These are phyloP conservation scores for Microplitis manilae DNA, from an alignment of 2,888 invertebrate species.

Conservation along the genomic window DNA sequence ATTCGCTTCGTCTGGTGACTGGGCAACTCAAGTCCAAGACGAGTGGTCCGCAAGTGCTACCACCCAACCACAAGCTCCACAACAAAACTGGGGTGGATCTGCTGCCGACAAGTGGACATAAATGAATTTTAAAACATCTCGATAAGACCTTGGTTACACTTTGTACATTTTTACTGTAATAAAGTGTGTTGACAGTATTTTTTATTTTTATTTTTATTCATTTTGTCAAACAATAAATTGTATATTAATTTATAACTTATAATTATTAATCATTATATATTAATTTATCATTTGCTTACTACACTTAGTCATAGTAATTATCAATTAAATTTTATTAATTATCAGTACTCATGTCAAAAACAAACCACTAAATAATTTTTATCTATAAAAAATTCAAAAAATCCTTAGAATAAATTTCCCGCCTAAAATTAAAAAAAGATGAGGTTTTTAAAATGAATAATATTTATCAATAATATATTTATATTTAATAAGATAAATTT, in stretches of 20 bases:
- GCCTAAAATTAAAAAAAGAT: too few relatives aligned
- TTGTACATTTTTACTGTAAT: background rate
- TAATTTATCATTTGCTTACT: too few relatives aligned
- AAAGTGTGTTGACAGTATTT: background rate
- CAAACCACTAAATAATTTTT: too few relatives aligned
- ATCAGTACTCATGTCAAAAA: too few relatives aligned
- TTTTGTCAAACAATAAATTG: background rate
- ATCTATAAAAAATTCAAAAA: too few relatives aligned
- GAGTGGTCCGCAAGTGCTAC: conserved; percentile 72
- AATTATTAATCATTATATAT: background rate
- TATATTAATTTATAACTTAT: background rate
- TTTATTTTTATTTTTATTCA: background rate
- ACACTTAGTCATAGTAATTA: too few relatives aligned
- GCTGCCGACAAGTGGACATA: conserved; percentile 72
- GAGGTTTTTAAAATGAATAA: too few relatives aligned
- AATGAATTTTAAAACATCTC: conserved; percentile 31
- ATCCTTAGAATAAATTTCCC: too few relatives aligned
- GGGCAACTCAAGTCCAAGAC: conserved; percentile 68
- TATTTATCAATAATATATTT: too few relatives aligned
- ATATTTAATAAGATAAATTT: too few relatives aligned
- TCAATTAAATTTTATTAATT: too few relatives aligned
- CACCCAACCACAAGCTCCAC: conserved; percentile 65
- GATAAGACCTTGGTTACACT: background rate
- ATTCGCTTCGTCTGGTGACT: conserved; percentile 50
- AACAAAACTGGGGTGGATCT: conserved; percentile 77